Conservation (phyloP, 2,888 invertebrate species). For the Amphipyra tragopoginis region DNA sequence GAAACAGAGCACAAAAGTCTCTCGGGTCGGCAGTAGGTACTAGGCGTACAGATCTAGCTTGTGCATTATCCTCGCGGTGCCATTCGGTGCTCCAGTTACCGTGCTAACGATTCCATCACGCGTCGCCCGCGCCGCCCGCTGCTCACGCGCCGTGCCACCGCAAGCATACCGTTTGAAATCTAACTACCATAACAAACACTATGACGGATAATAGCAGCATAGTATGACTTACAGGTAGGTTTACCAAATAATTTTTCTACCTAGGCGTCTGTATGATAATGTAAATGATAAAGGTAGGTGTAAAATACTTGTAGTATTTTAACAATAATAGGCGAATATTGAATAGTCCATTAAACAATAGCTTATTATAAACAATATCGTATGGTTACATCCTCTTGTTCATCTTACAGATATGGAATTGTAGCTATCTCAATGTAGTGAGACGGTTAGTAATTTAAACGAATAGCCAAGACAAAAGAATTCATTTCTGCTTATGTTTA, state of each 20-base stretch:
- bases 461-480: conserved; percentile 54
- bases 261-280: background rate
- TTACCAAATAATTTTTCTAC: too few species aligned
- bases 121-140: conserved; percentile 46
- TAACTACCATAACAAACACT: conserved; percentile 8
- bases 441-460: conserved; percentile 50
- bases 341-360: conserved; percentile 1
- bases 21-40: conserved; percentile 56
- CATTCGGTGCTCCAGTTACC: conserved; percentile 75
- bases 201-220: conserved; percentile 9
- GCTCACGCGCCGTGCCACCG: conserved; percentile 12
- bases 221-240: background rate
- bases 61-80: conserved; percentile 68
- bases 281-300: background rate
- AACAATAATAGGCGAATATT: background rate
- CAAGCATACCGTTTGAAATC: conserved; percentile 32
- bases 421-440: conserved; percentile 19
- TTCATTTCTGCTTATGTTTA: conserved; percentile 62
- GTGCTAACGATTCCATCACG: conserved; percentile 70
- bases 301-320: background rate
- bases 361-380: conserved; percentile 20
- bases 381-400: conserved; percentile 29
- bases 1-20: conserved; percentile 84
- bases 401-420: conserved; percentile 10
- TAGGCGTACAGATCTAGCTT: conserved; percentile 64